Base-by-base conservation (phyloP, 2,113 vertebrate species). In the Puntigrus tetrazona region DNA sequence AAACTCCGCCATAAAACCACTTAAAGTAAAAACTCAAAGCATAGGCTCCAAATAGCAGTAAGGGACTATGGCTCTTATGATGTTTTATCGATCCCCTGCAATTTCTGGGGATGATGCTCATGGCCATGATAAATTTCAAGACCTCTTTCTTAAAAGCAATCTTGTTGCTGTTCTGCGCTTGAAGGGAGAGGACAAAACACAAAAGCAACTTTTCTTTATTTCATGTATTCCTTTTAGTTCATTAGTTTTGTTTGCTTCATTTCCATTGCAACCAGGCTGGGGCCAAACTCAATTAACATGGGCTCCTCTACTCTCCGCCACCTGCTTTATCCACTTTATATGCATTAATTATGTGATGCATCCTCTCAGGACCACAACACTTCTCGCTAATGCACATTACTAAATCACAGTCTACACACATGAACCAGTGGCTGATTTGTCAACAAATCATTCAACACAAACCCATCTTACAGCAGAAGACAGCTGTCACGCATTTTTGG, bases 261-360 rank as follows among this genome's bases (percentile, higher is more conserved):
- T 90, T 77, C 88, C 83, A 82, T 77, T 61, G 88, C 78, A 89
- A 93, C 89, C 13, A 76, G 70, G 75, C 84, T 82, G 76, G 84
- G 72, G 59, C 72, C 57, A n/a, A 61, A 89, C 85, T 72, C 84
- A 69, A 82, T 87, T 88, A 87, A 78, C 79, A 63, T 11, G 75
- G 87, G 55, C 63, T 47, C 86, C 86, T 89, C 88, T 5, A n/a
- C 25, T 52, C 81, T n/a, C 82, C 63, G 70, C 87, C 88, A 89
- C 90, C 88, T 90, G 91, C 89, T 92, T 88, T 63, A 86, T 5
- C 75, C 13, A 73, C 87, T 27, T 34, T 88, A 78, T 57, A 83
- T 81, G 73, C 8, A 90, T 82, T 89, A 86, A 87, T 91, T 55
- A n/a, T 55, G 65, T 85, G 10, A 50, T 29, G 78, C 82, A 78